Evolutionary conservation across 2,797 vertebrate genomes (phyloP).

Genomic region (Esox lucius): DNA sequence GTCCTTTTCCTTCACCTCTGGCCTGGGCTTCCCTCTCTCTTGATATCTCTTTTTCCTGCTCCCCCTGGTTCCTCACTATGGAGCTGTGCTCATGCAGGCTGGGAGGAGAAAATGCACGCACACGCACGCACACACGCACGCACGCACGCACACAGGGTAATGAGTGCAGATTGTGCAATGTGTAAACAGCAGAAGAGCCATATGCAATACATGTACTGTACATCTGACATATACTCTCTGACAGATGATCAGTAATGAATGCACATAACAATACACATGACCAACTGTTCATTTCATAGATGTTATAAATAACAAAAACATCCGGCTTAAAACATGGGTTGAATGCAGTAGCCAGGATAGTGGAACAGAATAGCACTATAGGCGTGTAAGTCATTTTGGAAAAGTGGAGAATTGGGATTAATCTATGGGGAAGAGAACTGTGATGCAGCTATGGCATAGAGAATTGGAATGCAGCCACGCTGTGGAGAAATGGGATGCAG

Average conservation of each 20-base stretch:
- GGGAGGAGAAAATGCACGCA: conserved; percentile 16
- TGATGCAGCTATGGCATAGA: not conserved
- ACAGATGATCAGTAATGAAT: not conserved
- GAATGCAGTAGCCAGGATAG: not conserved
- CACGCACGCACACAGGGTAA: not conserved
- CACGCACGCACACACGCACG: not conserved
- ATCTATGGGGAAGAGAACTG: too few species aligned
- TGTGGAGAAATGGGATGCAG: conserved; percentile 12
- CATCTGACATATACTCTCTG: not conserved
- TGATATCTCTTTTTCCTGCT: conserved; percentile 24
- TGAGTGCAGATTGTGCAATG: not conserved
- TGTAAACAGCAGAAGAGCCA: not conserved
- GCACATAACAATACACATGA: not conserved
- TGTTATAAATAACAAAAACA: too few species aligned
- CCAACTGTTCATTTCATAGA: not conserved
- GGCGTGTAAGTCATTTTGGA: not conserved
- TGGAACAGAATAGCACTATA: not conserved
- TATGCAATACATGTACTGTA: not conserved
- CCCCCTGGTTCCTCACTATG: conserved; percentile 70
- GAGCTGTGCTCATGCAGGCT: conserved; percentile 85
- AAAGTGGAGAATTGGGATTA: too few species aligned
- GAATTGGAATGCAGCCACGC: not conserved
- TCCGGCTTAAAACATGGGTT: not conserved
- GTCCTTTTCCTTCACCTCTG: not conserved
- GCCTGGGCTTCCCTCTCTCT: conserved; percentile 38